These are phyloP conservation scores for Trilocha varians DNA, from an alignment of 2,888 invertebrate species.

Conservation along the genomic window DNA sequence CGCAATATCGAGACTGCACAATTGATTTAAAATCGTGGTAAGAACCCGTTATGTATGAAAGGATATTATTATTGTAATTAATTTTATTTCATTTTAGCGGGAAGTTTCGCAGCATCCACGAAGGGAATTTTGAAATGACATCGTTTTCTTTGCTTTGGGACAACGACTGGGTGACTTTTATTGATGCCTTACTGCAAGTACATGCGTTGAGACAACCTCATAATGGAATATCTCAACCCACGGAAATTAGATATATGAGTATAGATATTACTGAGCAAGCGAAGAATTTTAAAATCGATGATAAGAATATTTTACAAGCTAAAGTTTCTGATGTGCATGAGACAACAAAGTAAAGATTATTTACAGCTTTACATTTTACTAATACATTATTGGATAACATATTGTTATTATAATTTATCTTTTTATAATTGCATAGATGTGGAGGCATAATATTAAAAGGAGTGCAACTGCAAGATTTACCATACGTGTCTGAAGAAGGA, in stretches of 20 bases:
- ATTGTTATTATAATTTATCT: no score
- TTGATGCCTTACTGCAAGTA: slow-evolving; percentile 87
- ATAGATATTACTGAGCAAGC: slow-evolving; percentile 22
- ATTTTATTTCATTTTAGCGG: slow-evolving; percentile 20
- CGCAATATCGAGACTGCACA: no score
- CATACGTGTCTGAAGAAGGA: slow-evolving; percentile 6
- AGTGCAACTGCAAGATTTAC: not conserved
- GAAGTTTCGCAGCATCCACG: slow-evolving; percentile 26
- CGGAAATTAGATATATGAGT: slow-evolving; percentile 25
- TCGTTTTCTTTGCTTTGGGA: slow-evolving; percentile 70
- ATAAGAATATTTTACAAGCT: slow-evolving; percentile 13
- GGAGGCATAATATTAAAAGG: not conserved
- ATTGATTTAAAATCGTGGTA: no score
- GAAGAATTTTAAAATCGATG: slow-evolving; percentile 3
- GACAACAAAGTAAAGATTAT: slow-evolving; percentile 16
- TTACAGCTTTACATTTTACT: no score
- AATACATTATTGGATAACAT: no score
- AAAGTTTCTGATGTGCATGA: slow-evolving; percentile 11
- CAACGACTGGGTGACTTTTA: slow-evolving; percentile 85
- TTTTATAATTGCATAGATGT: not conserved
- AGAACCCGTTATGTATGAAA: no score
- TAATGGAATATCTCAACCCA: slow-evolving; percentile 76
- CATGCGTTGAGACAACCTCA: slow-evolving; percentile 74
- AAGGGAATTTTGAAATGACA: slow-evolving; percentile 18
- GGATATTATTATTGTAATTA: not conserved